phyloP scores from a whole-genome alignment of 2,888 invertebrate genomes.

The Leucophenga montana region DNA sequence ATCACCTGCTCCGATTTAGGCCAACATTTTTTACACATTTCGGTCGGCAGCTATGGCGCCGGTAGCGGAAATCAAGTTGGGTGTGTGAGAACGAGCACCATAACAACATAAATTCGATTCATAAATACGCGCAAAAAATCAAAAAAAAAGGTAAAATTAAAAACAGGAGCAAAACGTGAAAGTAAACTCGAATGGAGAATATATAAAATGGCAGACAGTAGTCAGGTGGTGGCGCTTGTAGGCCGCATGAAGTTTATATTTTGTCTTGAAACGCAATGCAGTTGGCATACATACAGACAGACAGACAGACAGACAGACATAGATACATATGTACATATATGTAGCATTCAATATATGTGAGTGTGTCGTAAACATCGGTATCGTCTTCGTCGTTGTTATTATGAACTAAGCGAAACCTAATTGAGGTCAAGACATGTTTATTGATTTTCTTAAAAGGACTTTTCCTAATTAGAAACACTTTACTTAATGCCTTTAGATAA shows the following conservation, averaged over 20 bases:
- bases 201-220: no score
- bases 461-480: constrained; percentile 65
- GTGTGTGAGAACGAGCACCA: not conserved
- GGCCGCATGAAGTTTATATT: not conserved
- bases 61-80: not conserved
- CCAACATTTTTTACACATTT: constrained; percentile 17
- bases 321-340: constrained; percentile 12
- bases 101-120: constrained; percentile 5
- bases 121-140: not conserved
- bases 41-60: not conserved
- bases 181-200: no score
- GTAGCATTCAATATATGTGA: not conserved
- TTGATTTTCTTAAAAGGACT: constrained; percentile 68
- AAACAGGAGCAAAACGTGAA: no score
- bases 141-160: no score
- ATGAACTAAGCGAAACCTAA: constrained; percentile 67
- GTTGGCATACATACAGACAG: constrained; percentile 10
- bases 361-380: constrained; percentile 34
- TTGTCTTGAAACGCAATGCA: constrained; percentile 19
- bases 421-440: constrained; percentile 70
- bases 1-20: constrained; percentile 25
- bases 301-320: constrained; percentile 21
- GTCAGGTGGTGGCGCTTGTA: not conserved
- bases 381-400: constrained; percentile 52
- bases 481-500: constrained; percentile 38